Evolutionary conservation across 2,113 vertebrate species (phyloP).

Genomic region (Microcebus jonahi): DNA sequence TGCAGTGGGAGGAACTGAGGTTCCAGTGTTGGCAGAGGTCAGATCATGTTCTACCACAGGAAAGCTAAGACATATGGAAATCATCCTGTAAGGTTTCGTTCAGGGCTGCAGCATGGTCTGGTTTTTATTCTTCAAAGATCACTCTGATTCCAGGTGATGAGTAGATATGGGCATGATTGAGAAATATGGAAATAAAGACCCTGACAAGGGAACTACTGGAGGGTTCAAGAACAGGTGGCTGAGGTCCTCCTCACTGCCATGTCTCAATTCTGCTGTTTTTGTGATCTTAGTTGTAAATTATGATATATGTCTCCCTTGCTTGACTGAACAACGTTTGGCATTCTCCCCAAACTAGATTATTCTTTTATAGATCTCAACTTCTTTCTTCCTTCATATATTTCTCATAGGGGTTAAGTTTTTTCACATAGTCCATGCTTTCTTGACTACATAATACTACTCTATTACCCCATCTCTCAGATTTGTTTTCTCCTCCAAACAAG

Average conservation of each 20-base stretch:
- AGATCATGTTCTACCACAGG: background rate
- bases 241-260: background rate
- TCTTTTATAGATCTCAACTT: background rate
- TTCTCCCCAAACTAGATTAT: background rate
- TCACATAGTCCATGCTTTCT: background rate
- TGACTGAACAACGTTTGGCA: background rate
- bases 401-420: background rate
- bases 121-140: background rate
- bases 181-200: background rate
- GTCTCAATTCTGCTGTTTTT: background rate
- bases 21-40: background rate
- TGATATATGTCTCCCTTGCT: background rate
- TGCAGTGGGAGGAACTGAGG: background rate
- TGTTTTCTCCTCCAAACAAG: background rate
- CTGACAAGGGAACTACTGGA: background rate
- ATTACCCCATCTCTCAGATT: constrained; percentile 20
- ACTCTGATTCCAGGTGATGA: background rate
- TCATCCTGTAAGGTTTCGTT: background rate
- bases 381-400: constrained; percentile 1
- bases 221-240: background rate
- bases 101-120: background rate
- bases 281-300: background rate
- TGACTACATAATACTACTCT: background rate
- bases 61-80: background rate
- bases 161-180: background rate